phyloP scores from a whole-genome alignment of 2,888 invertebrate genomes.

The Lacanobia wlatinum region DNA sequence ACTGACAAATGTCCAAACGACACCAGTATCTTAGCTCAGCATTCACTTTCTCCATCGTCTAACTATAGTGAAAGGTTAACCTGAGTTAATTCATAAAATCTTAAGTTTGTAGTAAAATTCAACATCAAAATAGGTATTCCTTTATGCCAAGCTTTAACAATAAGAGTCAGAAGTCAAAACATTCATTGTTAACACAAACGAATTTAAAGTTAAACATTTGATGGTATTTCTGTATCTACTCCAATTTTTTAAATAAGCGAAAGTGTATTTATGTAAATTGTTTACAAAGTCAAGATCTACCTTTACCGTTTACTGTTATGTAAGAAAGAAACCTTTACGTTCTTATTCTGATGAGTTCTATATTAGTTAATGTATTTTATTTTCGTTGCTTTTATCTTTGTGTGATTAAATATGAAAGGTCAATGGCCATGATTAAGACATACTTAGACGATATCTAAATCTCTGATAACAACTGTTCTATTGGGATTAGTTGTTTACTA shows the following conservation, averaged over 20 bases:
- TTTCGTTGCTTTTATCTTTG: constrained; percentile 46
- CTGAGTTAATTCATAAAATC: constrained; percentile 51
- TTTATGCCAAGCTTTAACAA: constrained; percentile 13
- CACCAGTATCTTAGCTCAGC: constrained; percentile 32
- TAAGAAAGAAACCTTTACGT: constrained; percentile 12
- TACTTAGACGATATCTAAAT: constrained; percentile 53
- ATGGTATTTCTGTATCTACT: constrained; percentile 11
- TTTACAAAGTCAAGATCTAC: constrained; percentile 17
- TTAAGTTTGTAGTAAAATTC: constrained; percentile 10
- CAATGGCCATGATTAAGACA: constrained; percentile 62
- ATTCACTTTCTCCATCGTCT: constrained; percentile 62
- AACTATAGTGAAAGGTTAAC: constrained; percentile 65
- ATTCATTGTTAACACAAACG: constrained; percentile 10
- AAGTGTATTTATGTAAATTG: constrained; percentile 18
- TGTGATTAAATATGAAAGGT: constrained; percentile 49
- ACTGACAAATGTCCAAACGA: constrained; percentile 36
- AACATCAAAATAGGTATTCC: neutral
- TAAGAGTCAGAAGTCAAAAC: constrained; percentile 34
- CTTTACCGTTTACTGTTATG: constrained; percentile 34
- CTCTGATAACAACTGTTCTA: constrained; percentile 44
- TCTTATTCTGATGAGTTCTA: constrained; percentile 2
- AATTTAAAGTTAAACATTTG: constrained; percentile 16
- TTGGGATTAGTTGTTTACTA: constrained; percentile 41
- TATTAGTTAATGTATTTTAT: constrained; percentile 13
- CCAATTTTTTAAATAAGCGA: constrained; percentile 12